Conservation (phyloP, 2,888 invertebrate genomes). For the Trichogramma dendrolimi region DNA sequence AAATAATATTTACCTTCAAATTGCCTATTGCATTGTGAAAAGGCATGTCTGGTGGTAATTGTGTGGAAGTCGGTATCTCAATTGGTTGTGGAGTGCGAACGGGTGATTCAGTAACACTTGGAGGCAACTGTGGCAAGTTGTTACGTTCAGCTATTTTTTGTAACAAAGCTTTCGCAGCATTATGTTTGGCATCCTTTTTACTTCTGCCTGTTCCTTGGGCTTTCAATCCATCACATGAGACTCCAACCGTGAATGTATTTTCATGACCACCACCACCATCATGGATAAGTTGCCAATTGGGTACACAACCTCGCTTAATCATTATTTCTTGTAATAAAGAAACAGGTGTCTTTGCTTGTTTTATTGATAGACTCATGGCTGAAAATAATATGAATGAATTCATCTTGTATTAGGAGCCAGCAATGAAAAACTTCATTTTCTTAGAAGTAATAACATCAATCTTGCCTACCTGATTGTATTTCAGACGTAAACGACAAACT, state of each 20-base stretch:
- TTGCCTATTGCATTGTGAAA: slow-evolving; percentile 47
- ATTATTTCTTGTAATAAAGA: slow-evolving; percentile 66
- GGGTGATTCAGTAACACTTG: slow-evolving; percentile 40
- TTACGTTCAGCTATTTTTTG: slow-evolving; percentile 41
- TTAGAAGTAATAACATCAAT: too few relatives aligned
- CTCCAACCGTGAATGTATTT: slow-evolving; percentile 48
- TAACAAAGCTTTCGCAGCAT: slow-evolving; percentile 49
- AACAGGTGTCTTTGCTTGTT: slow-evolving; percentile 58
- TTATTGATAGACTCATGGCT: too few relatives aligned
- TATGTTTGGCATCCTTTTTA: slow-evolving; percentile 53
- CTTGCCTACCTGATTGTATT: too few relatives aligned
- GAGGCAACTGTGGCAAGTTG: slow-evolving; percentile 40
- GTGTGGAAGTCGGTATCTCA: slow-evolving; percentile 29
- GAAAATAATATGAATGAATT: too few relatives aligned
- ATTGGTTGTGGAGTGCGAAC: slow-evolving; percentile 36
- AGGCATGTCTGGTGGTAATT: slow-evolving; percentile 34
- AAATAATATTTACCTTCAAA: slow-evolving; percentile 37
- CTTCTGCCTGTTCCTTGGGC: slow-evolving; percentile 48
- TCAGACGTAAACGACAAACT: too few relatives aligned
- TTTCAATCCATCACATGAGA: slow-evolving; percentile 41
- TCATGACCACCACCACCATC: slow-evolving; percentile 48
- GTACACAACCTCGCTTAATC: slow-evolving; percentile 54
- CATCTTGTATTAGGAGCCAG: too few relatives aligned
- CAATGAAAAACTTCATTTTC: too few relatives aligned
- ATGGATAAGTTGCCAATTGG: slow-evolving; percentile 55